phyloP scores from a whole-genome alignment of 2,888 invertebrate genomes.

The Thecophora atra region DNA sequence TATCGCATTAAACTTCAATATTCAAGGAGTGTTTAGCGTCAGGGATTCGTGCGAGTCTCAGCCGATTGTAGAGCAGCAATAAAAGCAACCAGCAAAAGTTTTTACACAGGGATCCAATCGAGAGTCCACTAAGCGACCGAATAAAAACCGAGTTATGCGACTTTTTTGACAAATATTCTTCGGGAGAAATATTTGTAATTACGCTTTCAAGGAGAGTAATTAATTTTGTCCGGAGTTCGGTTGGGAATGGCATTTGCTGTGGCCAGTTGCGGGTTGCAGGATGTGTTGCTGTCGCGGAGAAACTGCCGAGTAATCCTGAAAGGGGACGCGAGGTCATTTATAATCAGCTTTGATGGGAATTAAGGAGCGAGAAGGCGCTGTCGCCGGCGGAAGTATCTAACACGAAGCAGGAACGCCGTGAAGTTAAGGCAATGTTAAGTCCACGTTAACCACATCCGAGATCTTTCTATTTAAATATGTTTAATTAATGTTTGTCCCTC shows the following conservation, averaged over 20 bases:
- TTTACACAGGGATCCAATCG: too few species aligned
- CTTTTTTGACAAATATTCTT: conserved; percentile 43
- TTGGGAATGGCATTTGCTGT: conserved; percentile 58
- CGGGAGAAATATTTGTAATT: conserved; percentile 64
- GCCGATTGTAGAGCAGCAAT: not conserved
- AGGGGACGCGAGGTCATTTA: not conserved
- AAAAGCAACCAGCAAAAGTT: not conserved
- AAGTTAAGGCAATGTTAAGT: too few species aligned
- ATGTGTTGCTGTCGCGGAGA: not conserved
- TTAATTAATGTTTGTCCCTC: not conserved
- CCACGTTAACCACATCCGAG: not conserved
- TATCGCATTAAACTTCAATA: conserved; percentile 42
- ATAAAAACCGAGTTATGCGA: conserved; percentile 14
- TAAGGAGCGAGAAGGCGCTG: not conserved
- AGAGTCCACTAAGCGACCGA: too few species aligned
- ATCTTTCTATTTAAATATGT: not conserved
- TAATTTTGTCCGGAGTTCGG: conserved; percentile 62
- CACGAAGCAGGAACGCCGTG: not conserved
- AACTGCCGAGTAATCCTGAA: too few species aligned
- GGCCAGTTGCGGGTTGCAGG: conserved; percentile 33
- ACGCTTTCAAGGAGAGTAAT: conserved; percentile 64
- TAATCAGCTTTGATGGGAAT: not conserved
- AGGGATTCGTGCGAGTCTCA: not conserved
- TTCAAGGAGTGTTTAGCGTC: conserved; percentile 12
- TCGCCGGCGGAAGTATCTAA: not conserved